Conservation (phyloP, 2,888 invertebrate species). For the Horisme vitalbata region DNA sequence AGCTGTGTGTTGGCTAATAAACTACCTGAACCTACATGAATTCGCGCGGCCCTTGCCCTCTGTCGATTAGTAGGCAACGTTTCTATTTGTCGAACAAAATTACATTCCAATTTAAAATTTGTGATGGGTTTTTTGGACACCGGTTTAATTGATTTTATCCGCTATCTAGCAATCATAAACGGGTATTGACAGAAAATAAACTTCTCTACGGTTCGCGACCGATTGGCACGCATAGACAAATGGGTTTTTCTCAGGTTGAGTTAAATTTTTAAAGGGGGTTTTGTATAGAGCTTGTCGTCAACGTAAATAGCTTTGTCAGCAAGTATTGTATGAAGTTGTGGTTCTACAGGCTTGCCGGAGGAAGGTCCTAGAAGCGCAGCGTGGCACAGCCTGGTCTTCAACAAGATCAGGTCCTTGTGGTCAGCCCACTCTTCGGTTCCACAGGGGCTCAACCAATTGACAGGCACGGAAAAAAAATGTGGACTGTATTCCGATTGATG, state of each 20-base stretch:
- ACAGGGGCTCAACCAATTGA: constrained; percentile 91
- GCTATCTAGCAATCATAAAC: constrained; percentile 16
- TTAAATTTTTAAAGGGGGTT: too few relatives aligned
- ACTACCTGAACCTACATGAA: constrained; percentile 47
- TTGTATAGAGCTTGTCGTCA: neutral
- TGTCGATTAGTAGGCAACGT: constrained; percentile 54
- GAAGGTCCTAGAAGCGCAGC: constrained; percentile 75
- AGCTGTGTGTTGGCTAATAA: constrained; percentile 71
- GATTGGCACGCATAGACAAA: too few relatives aligned
- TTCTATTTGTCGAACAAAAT: constrained; percentile 56
- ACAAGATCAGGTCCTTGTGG: constrained; percentile 95
- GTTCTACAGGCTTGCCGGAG: constrained; percentile 69
- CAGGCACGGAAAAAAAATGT: constrained; percentile 82
- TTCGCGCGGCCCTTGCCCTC: constrained; percentile 62
- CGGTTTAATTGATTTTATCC: constrained; percentile 25
- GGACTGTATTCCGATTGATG: constrained; percentile 42
- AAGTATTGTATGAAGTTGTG: constrained; percentile 23
- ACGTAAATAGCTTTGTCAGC: constrained; percentile 1
- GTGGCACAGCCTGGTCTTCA: constrained; percentile 91
- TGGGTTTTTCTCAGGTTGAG: too few relatives aligned
- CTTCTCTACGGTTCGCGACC: neutral
- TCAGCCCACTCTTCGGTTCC: constrained; percentile 88
- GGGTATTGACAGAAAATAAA: constrained; percentile 19
- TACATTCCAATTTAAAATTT: constrained; percentile 55
- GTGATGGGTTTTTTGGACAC: constrained; percentile 35